Evolutionary conservation across 2,888 invertebrate genomes (phyloP), one percentile per base, ranked within the genome.

Genomic region (Tipula lateralis): DNA sequence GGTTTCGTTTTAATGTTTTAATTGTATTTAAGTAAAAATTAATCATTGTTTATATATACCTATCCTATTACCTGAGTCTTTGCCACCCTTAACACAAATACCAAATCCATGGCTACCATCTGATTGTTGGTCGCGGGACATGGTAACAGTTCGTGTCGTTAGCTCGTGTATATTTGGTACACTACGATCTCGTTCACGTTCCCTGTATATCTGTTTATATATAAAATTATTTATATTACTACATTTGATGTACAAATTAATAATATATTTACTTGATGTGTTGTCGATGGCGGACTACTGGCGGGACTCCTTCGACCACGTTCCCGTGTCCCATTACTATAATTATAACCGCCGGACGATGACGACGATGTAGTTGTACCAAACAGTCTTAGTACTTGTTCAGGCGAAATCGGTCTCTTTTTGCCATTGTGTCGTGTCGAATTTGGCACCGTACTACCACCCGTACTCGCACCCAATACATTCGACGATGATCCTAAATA

Each of bases 31-130:
- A 36, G 9, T 50, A 50, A 50, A 66, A 24, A 66, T 19, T 66
- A 66, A 1, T 66, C 24, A 24, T 66, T 3, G 66, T n/a, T n/a
- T n/a, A n/a, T 66, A 24, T 66, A 24, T 66, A 66, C 66, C 66
- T 66, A 66, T 66, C 9, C 24, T 66, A 66, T 82, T 89, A 96
- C 96, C 96, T 90, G 96, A 94, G 90, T 96, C 96, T 91, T 96
- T 96, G 87, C 96, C 96, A 88, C 96, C 96, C 91, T 96, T 96
- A 89, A 96, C 96, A 91, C 96, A 96, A 88, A 96, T 96, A 86
- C 96, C 96, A 91, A 96, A 96, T 85, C 96, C 96, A 89, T 96
- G 96, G 83, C 93, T 93, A 87, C 94, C 94, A 89, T 95, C 95
- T 86, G 95, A 94, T 84, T 93, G 93, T 84, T 93, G 93, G 89